Base-by-base conservation (phyloP, 2,797 vertebrate genomes). In the Sebastes goodei region DNA sequence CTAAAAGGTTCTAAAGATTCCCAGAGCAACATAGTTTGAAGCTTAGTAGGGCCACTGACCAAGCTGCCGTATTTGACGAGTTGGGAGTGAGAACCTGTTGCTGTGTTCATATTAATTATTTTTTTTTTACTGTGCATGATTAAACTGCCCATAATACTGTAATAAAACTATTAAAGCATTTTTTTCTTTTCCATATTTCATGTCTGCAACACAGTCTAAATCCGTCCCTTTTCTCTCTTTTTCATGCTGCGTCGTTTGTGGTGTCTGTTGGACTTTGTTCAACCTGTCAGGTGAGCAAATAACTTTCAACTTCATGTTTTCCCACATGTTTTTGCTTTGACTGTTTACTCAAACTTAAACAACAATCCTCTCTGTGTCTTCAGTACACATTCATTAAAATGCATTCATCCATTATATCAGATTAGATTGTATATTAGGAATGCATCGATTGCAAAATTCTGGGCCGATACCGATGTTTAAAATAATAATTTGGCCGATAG, bases 241-340 rank as follows among this genome's bases (percentile, higher is more conserved):
- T 49, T 11, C 27, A 63, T 71, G 29, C 38, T 53, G 49, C n/a
- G 8, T 61, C 11, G 2, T 72, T 9, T 27, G 9, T 17, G 53
- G 63, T 62, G 53, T 56, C 70, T 81, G 42, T 38, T 81, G 61
- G 71, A 57, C 82, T 72, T 79, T 78, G 52, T 55, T 78, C 60
- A 53, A 38, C 42, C 35, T 65, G 25, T 71, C 61, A 79, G 76
- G 71, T 74, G 32, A 74, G 76, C 38, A 71, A 74, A 74, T 42
- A 32, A 25, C 46, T 42, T 63, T 63, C 20, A 70, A 53, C 30
- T 5, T 63, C 17, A n/a, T 21, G 10, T 69, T 57, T 56, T 60
- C 23, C 52, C 38, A n/a, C 21, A 71, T 57, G 8, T 49, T 71
- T 38, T 61, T 57, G 10, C 17, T 21, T 4, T 42, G 38, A 42